Conservation (phyloP, 2,797 vertebrate species). For the Phrynocephalus guinanensis region DNA sequence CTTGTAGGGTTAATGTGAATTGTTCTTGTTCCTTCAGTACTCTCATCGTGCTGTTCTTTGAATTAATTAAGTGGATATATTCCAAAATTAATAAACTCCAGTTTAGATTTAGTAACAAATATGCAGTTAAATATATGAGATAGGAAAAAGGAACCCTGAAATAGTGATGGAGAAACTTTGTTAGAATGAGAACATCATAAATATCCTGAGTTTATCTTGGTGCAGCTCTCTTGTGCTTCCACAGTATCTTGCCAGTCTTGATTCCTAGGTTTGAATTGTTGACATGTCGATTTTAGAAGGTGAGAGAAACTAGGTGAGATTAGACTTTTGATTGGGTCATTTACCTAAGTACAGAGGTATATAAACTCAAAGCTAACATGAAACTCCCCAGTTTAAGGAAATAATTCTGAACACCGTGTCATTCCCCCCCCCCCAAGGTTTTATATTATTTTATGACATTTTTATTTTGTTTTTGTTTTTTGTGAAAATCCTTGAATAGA, state of each 20-base stretch:
- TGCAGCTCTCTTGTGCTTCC: neutral
- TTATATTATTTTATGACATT: no score
- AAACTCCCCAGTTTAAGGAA: no score
- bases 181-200: no score
- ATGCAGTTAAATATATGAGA: no score
- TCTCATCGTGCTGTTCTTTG: neutral
- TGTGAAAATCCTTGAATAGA: no score
- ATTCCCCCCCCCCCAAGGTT: no score
- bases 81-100: neutral
- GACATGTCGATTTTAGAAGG: neutral
- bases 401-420: no score
- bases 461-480: no score
- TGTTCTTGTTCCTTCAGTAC: neutral
- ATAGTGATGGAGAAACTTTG: no score
- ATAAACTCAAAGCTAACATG: neutral
- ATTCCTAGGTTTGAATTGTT: neutral
- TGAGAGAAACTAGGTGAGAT: neutral
- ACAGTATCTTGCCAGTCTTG: neutral
- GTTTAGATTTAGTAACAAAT: no score
- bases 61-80: neutral
- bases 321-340: neutral
- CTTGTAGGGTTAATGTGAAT: neutral
- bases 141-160: no score
- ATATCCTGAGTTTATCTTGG: no score
- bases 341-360: neutral